Base-by-base conservation (phyloP, 2,113 vertebrate species). In the Barnardius zonarius region DNA sequence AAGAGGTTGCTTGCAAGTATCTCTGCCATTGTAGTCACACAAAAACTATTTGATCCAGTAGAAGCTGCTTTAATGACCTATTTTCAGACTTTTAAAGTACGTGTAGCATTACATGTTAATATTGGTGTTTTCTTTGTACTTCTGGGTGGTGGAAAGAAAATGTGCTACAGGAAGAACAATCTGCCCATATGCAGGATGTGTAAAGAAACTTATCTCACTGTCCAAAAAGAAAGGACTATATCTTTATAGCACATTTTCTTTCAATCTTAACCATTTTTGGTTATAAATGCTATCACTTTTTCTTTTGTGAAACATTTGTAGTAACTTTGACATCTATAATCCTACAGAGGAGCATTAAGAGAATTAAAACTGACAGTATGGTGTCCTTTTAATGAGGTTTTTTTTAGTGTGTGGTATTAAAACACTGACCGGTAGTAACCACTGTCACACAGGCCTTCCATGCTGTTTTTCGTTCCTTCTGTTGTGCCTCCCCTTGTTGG, bases 101-200 rank as follows among this genome's bases (percentile, higher is more conserved):
- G 1, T 7, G 1, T 14, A 8, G 1, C 23, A 9, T 31, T 13
- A 17, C 10, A 9, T 44, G 62, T 20, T 55, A 13, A 30, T 16
- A 2, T 4, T 27, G 20, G 20, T n/a, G 25, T 31, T 90, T 85
- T 55, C 11, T 33, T 82, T 7, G 3, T 69, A 37, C 4, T 73
- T 57, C 30, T 61, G 49, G 2, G 1, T 66, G 46, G 41, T 74
- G 80, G 48, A 68, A 75, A 64, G 61, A 37, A 59, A 28, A 68
- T 76, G 55, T 69, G 27, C 18, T 69, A 0, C 27, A 0, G 18
- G 63, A 20, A 54, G 14, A 59, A n/a, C n/a, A 48, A 17, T 17
- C 39, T 44, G 5, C 24, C 27, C 25, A 5, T 18, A 11, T 5
- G 19, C 25, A 27, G 33, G 17, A 41, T 0, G 0, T 16, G 13